Percentiles rank a stretch among this genome's conserved stretches.
Conservation (phyloP, 2,888 invertebrate genomes). For the Sipha maydis region DNA sequence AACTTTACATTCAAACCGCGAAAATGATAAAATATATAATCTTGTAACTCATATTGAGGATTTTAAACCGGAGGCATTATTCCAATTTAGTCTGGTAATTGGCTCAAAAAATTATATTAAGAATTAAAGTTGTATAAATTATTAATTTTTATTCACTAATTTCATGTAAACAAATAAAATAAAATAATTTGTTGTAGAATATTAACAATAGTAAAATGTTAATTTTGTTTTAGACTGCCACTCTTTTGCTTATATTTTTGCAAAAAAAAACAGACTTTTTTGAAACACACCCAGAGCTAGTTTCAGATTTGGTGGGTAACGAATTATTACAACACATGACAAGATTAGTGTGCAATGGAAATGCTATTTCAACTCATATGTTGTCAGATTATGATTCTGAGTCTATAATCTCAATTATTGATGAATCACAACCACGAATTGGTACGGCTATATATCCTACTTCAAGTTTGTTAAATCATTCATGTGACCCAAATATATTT, state of each 20-base stretch:
- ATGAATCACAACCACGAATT: conserved; percentile 69
- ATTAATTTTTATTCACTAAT: background rate
- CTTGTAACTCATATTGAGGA: conserved; percentile 80
- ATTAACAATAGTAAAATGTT: background rate
- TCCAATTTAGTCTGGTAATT: conserved; percentile 78
- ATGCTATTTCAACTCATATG: conserved; percentile 72
- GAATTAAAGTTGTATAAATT: background rate
- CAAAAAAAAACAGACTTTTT: conserved; percentile 76
- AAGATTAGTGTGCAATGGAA: conserved; percentile 84
- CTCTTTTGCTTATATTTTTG: conserved; percentile 76
- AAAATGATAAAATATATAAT: conserved; percentile 75
- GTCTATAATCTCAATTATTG: conserved; percentile 52
- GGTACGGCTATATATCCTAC: conserved; percentile 88
- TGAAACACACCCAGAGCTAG: conserved; percentile 68
- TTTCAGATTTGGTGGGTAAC: conserved; percentile 73
- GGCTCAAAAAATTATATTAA: conserved; percentile 63
- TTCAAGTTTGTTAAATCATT: conserved; percentile 92
- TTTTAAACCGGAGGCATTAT: conserved; percentile 74
- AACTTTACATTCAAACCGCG: conserved; percentile 67
- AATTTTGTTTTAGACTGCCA: conserved; percentile 72
- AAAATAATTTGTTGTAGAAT: background rate
- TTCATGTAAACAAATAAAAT: background rate
- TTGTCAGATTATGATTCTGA: conserved; percentile 63
- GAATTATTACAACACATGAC: conserved; percentile 80
- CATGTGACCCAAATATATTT: conserved; percentile 85